Conservation (phyloP, 92 coral and sea anemone genomes). For the Epizoanthus rinbou region DNA sequence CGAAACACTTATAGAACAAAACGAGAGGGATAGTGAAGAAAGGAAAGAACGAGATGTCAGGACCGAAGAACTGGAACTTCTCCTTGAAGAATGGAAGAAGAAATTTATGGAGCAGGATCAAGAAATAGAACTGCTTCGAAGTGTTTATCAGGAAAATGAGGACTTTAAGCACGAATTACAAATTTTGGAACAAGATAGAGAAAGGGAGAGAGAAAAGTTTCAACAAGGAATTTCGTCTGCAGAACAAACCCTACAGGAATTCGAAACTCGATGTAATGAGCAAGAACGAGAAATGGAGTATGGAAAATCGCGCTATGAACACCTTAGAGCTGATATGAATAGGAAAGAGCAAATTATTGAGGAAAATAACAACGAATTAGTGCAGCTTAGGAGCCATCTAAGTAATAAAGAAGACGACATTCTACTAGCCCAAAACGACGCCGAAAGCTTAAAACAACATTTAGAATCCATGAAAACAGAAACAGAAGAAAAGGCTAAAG, state of each 20-base stretch:
- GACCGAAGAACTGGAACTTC: conserved; percentile 34
- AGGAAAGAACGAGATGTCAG: conserved; percentile 46
- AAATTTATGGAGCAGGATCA: conserved; percentile 47
- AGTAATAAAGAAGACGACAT: conserved; percentile 32
- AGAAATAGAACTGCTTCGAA: conserved; percentile 37
- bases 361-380: conserved; percentile 46
- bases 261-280: conserved; percentile 12
- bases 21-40: conserved; percentile 40
- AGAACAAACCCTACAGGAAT: conserved; percentile 13
- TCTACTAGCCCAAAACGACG: conserved; percentile 44
- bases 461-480: conserved; percentile 26
- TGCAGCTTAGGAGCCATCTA: conserved; percentile 20
- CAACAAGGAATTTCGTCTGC: conserved; percentile 10
- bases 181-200: conserved; percentile 43
- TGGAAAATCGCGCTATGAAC: conserved; percentile 29
- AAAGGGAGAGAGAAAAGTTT: conserved; percentile 29
- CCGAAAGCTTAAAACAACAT: conserved; percentile 30
- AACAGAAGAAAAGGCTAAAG: conserved; percentile 37
- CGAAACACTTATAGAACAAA: conserved; percentile 42
- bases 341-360: conserved; percentile 65
- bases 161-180: conserved; percentile 61
- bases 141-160: conserved; percentile 41
- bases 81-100: conserved; percentile 49
- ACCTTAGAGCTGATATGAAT: conserved; percentile 33
- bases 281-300: conserved; percentile 37